Base-by-base conservation (phyloP, 1,140 invertebrate species). In the Harpegnathos saltator region DNA sequence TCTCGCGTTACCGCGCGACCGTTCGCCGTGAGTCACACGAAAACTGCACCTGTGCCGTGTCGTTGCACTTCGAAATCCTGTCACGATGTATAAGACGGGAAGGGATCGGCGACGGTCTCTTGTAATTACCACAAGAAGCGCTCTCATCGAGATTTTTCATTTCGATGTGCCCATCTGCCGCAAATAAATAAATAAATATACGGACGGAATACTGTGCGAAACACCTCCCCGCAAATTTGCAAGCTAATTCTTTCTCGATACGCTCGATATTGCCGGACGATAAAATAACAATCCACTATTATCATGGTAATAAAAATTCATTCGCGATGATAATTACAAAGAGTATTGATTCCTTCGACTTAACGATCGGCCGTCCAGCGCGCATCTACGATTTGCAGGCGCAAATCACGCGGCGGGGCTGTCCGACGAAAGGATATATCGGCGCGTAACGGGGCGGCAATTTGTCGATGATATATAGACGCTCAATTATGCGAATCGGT, bases 1-100 rank as follows among this genome's bases (percentile, higher is more conserved):
- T 82, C 68, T 86, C 71, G n/a, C 69, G 15, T 86, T 86, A 85
- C 77, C 52, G n/a, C 71, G 17, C 38, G 38, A 52, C 69, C 84
- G 63, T 85, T 86, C 85, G 48, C 58, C n/a, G 26, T 82, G 85
- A 86, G 63, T 86, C 83, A 85, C 29, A 65, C 44, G 54, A 85
- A 75, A 85, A 75, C 19, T 75, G 50, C 77, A 66, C 71, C 33
- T 85, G 83, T 72, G 22, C 52, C 69, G 72, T 17, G 71, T n/a
- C n/a, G 66, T 17, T 22, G n/a, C 62, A 33, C 17, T 54, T 56
- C 38, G 33, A 80, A 56, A 80, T 80, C 19, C 14, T 24, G 19
- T 3, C 1, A 56, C 9, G 19, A 12, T 75, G 7, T 66, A 52
- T n/a, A 29, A 63, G n/a, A 33, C 19, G 19, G 1, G 1, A 1